These are phyloP conservation scores for Noturus placidus DNA, from an alignment of 2,113 vertebrate genomes.

Conservation along the genomic window DNA sequence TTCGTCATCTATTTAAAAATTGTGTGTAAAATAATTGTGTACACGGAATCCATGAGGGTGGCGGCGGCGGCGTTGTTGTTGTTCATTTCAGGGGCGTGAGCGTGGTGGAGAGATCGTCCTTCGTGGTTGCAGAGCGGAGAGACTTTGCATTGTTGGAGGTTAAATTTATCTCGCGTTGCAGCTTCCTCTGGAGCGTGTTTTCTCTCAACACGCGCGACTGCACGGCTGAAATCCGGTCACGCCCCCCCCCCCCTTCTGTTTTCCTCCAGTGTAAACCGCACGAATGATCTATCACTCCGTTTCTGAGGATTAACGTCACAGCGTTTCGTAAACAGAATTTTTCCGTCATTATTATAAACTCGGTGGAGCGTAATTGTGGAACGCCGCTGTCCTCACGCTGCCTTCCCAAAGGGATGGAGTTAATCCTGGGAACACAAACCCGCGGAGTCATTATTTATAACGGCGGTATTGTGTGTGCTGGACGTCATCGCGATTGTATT, in stretches of 20 bases:
- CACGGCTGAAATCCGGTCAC: background rate
- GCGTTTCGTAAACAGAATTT: background rate
- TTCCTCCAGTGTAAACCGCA: background rate
- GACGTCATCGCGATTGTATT: background rate
- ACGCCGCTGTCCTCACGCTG: background rate
- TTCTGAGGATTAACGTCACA: background rate
- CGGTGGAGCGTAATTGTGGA: background rate
- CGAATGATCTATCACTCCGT: background rate
- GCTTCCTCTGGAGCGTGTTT: background rate
- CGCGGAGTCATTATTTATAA: background rate
- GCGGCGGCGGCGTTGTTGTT: background rate
- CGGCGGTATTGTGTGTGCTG: background rate
- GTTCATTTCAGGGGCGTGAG: background rate
- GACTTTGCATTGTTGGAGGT: background rate
- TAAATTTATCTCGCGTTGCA: background rate
- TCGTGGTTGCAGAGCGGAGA: background rate
- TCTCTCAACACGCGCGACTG: background rate
- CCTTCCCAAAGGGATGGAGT: background rate
- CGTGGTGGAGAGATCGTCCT: background rate
- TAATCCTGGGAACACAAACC: background rate
- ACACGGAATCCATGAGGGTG: background rate
- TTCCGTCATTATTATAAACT: background rate
- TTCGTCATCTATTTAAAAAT: background rate
- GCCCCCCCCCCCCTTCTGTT: too few relatives aligned
- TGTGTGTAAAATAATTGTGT: accelerated